These are phyloP conservation scores for Chroicocephalus ridibundus DNA, from an alignment of 2,113 vertebrate species.

Conservation along the genomic window DNA sequence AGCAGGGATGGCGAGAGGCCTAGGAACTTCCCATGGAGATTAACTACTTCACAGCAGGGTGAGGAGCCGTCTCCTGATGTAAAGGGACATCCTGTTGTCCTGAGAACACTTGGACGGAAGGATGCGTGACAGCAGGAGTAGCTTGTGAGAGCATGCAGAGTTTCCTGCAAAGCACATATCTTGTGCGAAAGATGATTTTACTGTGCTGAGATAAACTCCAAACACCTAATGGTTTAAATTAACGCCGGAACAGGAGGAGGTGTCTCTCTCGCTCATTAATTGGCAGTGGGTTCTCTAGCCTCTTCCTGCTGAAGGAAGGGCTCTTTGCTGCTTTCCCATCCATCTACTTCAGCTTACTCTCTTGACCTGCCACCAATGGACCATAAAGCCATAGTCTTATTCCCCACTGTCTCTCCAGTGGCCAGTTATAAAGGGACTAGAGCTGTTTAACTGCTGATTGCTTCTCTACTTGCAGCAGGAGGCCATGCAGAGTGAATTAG, in stretches of 20 bases:
- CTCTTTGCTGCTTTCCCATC: neutral
- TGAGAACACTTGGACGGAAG: neutral
- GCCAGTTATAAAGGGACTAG: neutral
- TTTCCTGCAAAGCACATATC: neutral
- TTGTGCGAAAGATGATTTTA: neutral
- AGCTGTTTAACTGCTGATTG: neutral
- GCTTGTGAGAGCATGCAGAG: neutral
- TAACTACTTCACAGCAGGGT: constrained; percentile 8
- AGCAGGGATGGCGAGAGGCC: neutral
- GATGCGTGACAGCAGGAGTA: neutral
- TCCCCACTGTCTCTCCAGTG: neutral
- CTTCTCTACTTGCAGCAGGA: neutral
- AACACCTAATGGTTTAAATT: neutral
- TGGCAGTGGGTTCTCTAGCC: neutral
- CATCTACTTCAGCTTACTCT: neutral
- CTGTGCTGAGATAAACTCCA: neutral
- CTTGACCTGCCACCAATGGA: neutral
- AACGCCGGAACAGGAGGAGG: neutral
- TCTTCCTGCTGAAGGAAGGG: neutral
- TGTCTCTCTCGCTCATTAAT: neutral
- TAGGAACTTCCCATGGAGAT: constrained; percentile 10
- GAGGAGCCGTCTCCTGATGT: constrained; percentile 15
- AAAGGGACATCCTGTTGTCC: neutral
- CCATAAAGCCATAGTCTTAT: neutral
- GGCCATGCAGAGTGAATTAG: neutral